Conservation (phyloP, 2,888 invertebrate genomes). For the Cacoxenus indagator region DNA sequence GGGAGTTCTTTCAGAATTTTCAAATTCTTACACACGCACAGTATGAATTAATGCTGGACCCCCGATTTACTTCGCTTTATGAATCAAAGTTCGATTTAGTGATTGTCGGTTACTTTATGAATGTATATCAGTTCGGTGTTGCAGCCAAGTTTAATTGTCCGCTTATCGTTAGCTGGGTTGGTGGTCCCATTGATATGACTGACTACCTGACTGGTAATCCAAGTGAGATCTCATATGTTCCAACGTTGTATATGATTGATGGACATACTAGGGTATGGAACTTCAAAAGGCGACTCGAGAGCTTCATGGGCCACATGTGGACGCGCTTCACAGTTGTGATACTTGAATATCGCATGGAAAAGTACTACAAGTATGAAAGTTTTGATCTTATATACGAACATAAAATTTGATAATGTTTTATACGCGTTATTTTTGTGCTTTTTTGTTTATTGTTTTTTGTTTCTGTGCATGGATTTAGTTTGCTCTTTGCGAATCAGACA, state of each 20-base stretch:
- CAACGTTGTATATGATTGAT: constrained; percentile 30
- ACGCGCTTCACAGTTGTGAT: neutral
- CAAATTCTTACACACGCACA: constrained; percentile 42
- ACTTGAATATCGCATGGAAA: constrained; percentile 12
- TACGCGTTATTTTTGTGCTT: neutral
- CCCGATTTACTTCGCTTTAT: constrained; percentile 51
- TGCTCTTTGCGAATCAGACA: constrained; percentile 20
- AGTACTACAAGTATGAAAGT: constrained; percentile 5
- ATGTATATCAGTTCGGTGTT: constrained; percentile 64
- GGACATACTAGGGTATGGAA: constrained; percentile 24
- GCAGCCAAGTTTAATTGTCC: constrained; percentile 65
- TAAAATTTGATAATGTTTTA: no score
- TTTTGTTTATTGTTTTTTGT: no score
- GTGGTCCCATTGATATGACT: constrained; percentile 42
- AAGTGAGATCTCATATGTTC: constrained; percentile 53
- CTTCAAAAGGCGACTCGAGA: constrained; percentile 42
- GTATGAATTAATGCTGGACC: constrained; percentile 46
- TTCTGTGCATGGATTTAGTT: neutral
- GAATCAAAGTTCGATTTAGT: constrained; percentile 61
- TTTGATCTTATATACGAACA: no score
- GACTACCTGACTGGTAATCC: constrained; percentile 57
- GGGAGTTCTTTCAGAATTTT: neutral
- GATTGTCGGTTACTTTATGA: constrained; percentile 60
- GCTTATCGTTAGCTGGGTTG: constrained; percentile 53
- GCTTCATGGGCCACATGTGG: constrained; percentile 14